Conservation (phyloP, 2,797 vertebrate genomes). For the Hoplostethus mediterraneus region DNA sequence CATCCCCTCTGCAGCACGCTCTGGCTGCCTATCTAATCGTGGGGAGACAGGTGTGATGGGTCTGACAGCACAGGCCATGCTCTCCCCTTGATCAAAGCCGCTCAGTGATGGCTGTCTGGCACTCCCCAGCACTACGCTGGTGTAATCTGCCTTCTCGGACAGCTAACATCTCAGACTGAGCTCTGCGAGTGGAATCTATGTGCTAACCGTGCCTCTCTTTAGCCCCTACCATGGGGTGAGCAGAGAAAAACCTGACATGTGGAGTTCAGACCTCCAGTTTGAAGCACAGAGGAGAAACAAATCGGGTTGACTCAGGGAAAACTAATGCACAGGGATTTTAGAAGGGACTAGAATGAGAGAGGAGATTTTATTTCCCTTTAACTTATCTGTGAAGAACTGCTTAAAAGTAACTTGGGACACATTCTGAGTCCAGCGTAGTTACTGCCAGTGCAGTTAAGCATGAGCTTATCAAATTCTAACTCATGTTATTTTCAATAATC, state of each 20-base stretch:
- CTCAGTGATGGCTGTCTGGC: constrained; percentile 83
- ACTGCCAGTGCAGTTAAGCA: constrained; percentile 11
- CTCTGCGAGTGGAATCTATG: constrained; percentile 78
- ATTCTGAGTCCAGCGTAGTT: constrained; percentile 22
- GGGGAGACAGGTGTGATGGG: constrained; percentile 83
- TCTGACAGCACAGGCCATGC: constrained; percentile 84
- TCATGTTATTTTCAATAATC: too few relatives aligned
- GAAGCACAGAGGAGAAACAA: constrained; percentile 72
- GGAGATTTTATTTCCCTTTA: constrained; percentile 54
- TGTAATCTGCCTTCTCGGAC: constrained; percentile 87
- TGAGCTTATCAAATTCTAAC: too few relatives aligned
- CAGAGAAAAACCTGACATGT: constrained; percentile 74
- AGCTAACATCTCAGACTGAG: constrained; percentile 83
- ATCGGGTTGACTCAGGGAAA: constrained; percentile 80
- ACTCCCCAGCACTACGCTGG: constrained; percentile 73
- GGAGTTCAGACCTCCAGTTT: constrained; percentile 72
- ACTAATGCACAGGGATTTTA: constrained; percentile 67
- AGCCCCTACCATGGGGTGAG: constrained; percentile 76
- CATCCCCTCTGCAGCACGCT: constrained; percentile 61
- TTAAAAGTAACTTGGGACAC: constrained; percentile 35
- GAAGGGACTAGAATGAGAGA: constrained; percentile 47
- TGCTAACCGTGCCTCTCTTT: constrained; percentile 80
- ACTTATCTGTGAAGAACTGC: constrained; percentile 49
- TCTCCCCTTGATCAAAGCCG: constrained; percentile 87
- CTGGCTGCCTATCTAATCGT: constrained; percentile 80